Percentiles rank a stretch among this genome's conserved stretches.
Evolutionary conservation across 2,888 invertebrate genomes (phyloP).

Genomic region (Drosophila rellima): DNA sequence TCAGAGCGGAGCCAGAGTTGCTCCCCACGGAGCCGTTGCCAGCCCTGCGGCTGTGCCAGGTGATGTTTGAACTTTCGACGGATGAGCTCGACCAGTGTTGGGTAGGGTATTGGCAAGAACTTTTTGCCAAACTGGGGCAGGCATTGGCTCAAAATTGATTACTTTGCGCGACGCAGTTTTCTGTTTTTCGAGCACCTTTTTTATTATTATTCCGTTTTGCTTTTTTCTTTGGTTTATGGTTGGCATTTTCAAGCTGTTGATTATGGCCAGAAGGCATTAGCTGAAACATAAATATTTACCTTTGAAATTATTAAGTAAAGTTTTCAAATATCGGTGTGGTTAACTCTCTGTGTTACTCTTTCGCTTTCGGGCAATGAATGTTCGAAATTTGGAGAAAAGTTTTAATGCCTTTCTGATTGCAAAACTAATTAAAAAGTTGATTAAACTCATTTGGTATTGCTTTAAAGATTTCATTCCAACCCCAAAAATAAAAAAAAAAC

Average conservation of each 20-base stretch:
- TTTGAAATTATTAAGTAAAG: constrained; percentile 77
- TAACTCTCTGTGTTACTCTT: constrained; percentile 17
- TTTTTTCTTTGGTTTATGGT: constrained; percentile 14
- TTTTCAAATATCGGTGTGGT: constrained; percentile 53
- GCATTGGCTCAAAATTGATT: constrained; percentile 71
- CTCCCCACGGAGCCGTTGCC: constrained; percentile 54
- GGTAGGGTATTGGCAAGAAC: constrained; percentile 35
- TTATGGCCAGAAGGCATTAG: constrained; percentile 78
- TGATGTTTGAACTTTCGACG: constrained; percentile 77
- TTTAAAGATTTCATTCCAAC: constrained; percentile 59
- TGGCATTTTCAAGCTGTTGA: constrained; percentile 75
- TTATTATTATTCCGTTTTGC: constrained; percentile 7
- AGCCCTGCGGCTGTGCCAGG: constrained; percentile 62
- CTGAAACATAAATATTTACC: constrained; percentile 77
- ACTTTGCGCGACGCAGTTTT: constrained; percentile 67
- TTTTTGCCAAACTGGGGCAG: constrained; percentile 68
- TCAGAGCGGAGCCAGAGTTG: constrained; percentile 43
- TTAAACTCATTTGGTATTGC: constrained; percentile 69
- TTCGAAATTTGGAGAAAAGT: constrained; percentile 53
- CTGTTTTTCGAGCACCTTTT: constrained; percentile 25
- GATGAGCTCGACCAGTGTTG: constrained; percentile 44
- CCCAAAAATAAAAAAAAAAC: neutral
- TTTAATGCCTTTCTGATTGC: constrained; percentile 69
- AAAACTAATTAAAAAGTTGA: constrained; percentile 80
- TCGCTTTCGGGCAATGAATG: constrained; percentile 34